Conservation (phyloP, 2,113 vertebrate genomes). For the Toxostoma redivivum region DNA sequence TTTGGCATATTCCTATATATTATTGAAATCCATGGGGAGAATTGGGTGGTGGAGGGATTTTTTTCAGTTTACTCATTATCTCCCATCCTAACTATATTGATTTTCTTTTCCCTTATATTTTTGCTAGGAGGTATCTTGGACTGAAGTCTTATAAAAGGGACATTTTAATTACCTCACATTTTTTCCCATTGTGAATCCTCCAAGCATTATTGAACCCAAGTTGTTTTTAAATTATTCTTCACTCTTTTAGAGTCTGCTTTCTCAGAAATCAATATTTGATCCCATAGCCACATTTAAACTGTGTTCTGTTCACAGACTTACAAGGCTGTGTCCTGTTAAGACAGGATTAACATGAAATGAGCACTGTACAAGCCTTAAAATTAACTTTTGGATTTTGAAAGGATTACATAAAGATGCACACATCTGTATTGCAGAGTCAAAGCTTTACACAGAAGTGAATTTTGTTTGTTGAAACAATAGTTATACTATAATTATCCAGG, state of each 20-base stretch:
- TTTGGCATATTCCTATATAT: neutral
- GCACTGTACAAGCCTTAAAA: neutral
- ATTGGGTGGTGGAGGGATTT: neutral
- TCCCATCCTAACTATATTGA: neutral
- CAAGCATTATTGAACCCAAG: neutral
- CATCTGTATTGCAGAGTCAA: neutral
- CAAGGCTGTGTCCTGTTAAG: neutral
- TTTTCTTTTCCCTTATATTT: neutral
- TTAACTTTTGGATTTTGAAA: neutral
- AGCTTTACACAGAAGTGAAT: neutral
- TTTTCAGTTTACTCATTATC: neutral
- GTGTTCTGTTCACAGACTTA: neutral
- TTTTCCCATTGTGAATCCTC: neutral
- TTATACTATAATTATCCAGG: neutral
- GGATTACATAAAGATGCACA: neutral
- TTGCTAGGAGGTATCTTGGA: neutral
- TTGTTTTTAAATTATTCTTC: neutral
- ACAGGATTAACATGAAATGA: neutral
- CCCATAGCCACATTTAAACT: accelerated
- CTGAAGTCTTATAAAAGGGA: neutral
- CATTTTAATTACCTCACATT: neutral
- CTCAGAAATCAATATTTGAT: neutral
- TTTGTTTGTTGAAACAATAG: neutral
- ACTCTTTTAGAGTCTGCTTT: neutral
- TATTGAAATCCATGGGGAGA: neutral